A percentile compares a stretch with the other conserved stretches of the same genome.
Conservation (phyloP, 2,113 vertebrate genomes). For the Callipepla californica region DNA sequence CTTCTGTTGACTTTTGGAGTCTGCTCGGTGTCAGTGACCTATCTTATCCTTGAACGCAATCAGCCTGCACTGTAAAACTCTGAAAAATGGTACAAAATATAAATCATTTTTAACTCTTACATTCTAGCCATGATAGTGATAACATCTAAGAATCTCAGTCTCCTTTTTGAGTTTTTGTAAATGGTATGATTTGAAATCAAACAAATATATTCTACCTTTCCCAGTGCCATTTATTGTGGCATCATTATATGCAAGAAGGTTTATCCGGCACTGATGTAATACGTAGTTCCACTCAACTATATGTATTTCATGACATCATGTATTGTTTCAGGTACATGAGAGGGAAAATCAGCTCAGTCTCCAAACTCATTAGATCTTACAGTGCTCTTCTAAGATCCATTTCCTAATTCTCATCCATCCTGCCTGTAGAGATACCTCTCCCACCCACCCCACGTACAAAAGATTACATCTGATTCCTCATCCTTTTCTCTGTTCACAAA, state of each 20-base stretch:
- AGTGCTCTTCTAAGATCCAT: neutral
- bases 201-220: neutral
- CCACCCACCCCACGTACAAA: neutral
- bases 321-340: neutral
- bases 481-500: neutral
- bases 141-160: neutral
- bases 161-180: neutral
- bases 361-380: neutral
- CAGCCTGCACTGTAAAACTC: neutral
- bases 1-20: neutral
- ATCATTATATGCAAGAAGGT: neutral
- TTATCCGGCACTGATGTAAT: neutral
- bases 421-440: neutral
- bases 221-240: fast-evolving
- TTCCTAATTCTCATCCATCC: neutral
- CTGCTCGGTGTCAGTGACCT: neutral
- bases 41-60: neutral
- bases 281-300: neutral
- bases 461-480: neutral
- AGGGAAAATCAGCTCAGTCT: neutral
- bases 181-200: neutral
- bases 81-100: neutral
- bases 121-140: neutral
- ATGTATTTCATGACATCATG: neutral
- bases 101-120: neutral